phyloP scores from a whole-genome alignment of 2,888 invertebrate species.

The Acanthacorydalis orientalis region DNA sequence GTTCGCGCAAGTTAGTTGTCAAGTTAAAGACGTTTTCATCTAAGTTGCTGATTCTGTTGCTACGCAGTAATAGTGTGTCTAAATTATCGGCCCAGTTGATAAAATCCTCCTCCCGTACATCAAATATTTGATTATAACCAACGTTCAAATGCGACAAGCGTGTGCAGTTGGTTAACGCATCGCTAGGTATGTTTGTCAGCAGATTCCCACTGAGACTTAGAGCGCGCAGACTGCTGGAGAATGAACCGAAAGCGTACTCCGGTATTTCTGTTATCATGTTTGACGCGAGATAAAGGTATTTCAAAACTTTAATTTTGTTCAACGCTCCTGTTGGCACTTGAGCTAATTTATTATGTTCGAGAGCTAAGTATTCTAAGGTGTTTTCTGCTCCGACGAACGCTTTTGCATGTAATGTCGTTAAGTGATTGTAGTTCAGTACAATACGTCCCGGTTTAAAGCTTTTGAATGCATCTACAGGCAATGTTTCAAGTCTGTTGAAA shows the following conservation, averaged over 20 bases:
- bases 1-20: slow-evolving; percentile 62
- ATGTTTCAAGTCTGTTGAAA: slow-evolving; percentile 52
- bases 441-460: slow-evolving; percentile 58
- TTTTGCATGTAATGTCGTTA: slow-evolving; percentile 48
- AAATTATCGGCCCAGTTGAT: slow-evolving; percentile 60
- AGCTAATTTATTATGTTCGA: slow-evolving; percentile 62
- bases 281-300: slow-evolving; percentile 69
- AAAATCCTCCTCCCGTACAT: slow-evolving; percentile 62
- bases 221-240: slow-evolving; percentile 48
- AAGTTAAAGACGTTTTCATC: slow-evolving; percentile 55
- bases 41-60: slow-evolving; percentile 64
- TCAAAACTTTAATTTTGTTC: slow-evolving; percentile 45
- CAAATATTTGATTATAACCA: slow-evolving; percentile 71
- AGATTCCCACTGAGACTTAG: slow-evolving; percentile 69
- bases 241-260: slow-evolving; percentile 41
- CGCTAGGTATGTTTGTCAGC: slow-evolving; percentile 52
- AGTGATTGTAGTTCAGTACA: slow-evolving; percentile 62
- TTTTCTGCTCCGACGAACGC: slow-evolving; percentile 59
- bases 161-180: slow-evolving; percentile 51
- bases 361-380: slow-evolving; percentile 62
- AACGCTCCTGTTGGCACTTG: slow-evolving; percentile 50
- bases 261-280: slow-evolving; percentile 50
- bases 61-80: slow-evolving; percentile 64
- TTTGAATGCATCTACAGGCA: slow-evolving; percentile 49
- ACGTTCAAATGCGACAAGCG: slow-evolving; percentile 73